Base-by-base conservation (phyloP, 2,888 invertebrate genomes). In the Lacanobia wlatinum region DNA sequence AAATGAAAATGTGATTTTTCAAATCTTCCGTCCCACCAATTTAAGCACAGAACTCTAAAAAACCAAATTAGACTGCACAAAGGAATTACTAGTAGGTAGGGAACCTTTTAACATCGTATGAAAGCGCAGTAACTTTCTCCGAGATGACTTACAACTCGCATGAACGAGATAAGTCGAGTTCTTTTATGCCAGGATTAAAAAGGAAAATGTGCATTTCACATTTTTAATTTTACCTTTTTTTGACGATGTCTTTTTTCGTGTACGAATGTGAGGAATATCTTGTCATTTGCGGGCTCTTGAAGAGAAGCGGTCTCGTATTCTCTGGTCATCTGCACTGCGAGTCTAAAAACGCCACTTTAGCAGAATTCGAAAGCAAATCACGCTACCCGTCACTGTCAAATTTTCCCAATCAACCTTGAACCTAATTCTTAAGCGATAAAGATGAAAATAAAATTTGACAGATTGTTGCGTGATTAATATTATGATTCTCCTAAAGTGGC, bases 141-240 rank as follows among this genome's bases (percentile, higher is more conserved):
- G 43, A 23, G 80, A 80, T 78, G 68, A 80, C 83, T 69, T 80
- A 83, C 46, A 69, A 69, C 83, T 82, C n/a, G 43, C 61, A 56
- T 83, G 73, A 62, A 78, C 60, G 61, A 79, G 83, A 78, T 78
- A 65, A 80, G 58, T 78, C 28, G 43, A 28, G 7, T 58, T 23
- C 55, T 78, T 78, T 82, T 67, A 46, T 16, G 18, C 18, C 9
- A 10, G 60, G 78, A 46, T 64, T 64, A 67, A 81, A 64, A 60
- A 63, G 40, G 12, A 61, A 67, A 82, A 68, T 60, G 48, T 50
- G 67, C 56, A 53, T 64, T 64, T 65, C 53, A 50, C 38, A 28
- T 70, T 73, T 68, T 21, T 78, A 82, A 79, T 70, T 68, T 65
- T 38, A 56, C n/a, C 46, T 56, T 40, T 43, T 23, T 64, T 56